Conservation (phyloP, 2,888 invertebrate genomes). For the Magallana nippona region DNA sequence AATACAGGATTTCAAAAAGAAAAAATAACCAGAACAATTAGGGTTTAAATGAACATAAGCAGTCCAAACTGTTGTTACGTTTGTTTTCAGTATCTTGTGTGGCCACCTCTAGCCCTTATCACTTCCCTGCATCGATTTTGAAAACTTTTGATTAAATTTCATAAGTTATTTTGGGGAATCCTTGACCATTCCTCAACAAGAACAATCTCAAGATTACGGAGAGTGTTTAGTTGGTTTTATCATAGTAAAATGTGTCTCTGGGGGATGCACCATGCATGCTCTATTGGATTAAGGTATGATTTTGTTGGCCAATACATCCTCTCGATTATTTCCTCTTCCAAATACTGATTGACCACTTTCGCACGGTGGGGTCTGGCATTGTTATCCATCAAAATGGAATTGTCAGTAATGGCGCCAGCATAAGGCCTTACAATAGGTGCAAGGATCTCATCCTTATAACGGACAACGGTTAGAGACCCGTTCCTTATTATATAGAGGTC, state of each 20-base stretch:
- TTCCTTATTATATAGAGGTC: conserved; percentile 46
- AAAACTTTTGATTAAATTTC: too few species aligned
- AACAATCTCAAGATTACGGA: conserved; percentile 74
- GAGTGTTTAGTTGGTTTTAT: conserved; percentile 8
- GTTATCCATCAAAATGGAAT: conserved; percentile 49
- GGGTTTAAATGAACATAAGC: background rate
- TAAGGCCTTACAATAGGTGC: too few species aligned
- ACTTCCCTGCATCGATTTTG: conserved; percentile 40
- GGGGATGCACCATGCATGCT: too few species aligned
- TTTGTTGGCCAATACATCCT: too few species aligned
- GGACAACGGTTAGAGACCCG: conserved; percentile 24
- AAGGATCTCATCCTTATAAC: conserved; percentile 44
- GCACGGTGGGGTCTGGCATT: conserved; percentile 46
- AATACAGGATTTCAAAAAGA: background rate
- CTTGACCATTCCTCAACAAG: conserved; percentile 79
- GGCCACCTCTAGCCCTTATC: conserved; percentile 23
- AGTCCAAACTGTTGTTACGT: background rate
- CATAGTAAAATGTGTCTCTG: too few species aligned
- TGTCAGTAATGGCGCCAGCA: too few species aligned
- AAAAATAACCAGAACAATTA: background rate
- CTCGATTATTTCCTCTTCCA: background rate
- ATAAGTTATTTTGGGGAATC: conserved; percentile 37
- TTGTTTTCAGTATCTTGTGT: conserved; percentile 42
- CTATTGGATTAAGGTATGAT: too few species aligned
- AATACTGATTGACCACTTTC: conserved; percentile 34